Evolutionary conservation across 1,140 invertebrate species (phyloP).

Genomic region (Nomia melanderi): DNA sequence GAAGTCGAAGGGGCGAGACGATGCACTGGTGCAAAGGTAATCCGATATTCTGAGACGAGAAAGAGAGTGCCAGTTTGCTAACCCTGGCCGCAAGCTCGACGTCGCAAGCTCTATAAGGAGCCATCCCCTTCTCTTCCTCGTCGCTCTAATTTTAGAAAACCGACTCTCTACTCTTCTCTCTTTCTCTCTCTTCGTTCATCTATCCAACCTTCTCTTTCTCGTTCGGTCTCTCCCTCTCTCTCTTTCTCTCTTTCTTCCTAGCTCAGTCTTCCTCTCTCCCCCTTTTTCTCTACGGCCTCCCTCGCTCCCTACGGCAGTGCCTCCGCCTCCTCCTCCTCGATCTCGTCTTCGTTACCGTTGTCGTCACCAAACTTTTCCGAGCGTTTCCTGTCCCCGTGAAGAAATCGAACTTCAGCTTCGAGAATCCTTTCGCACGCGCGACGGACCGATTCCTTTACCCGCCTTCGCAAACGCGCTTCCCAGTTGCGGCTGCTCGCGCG

Average conservation of each 20-base stretch:
- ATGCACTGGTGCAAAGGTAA: conserved; percentile 69
- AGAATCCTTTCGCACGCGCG: not conserved
- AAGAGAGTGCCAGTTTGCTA: conserved; percentile 72
- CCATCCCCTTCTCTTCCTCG: conserved; percentile 74
- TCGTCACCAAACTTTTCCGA: conserved; percentile 11
- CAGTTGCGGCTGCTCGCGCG: not conserved
- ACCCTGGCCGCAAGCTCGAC: conserved; percentile 75
- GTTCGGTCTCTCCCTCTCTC: not conserved
- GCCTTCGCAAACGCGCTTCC: too few relatives aligned
- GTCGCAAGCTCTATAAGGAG: conserved; percentile 80
- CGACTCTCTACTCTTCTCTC: conserved; percentile 44
- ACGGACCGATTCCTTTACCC: not conserved
- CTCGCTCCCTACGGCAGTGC: not conserved
- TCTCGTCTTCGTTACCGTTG: conserved; percentile 36
- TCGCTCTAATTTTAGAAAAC: conserved; percentile 77
- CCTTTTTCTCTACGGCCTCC: not conserved
- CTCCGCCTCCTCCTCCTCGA: conserved; percentile 12
- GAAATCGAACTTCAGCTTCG: not conserved
- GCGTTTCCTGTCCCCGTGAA: not conserved
- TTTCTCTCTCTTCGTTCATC: conserved; percentile 29
- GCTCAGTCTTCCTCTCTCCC: not conserved
- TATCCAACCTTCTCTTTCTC: not conserved
- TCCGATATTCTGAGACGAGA: conserved; percentile 73
- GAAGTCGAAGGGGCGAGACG: conserved; percentile 61
- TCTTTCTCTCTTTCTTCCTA: not conserved